These are phyloP conservation scores for Tenrec ecaudatus DNA, from an alignment of 2,113 vertebrate species.

Conservation along the genomic window DNA sequence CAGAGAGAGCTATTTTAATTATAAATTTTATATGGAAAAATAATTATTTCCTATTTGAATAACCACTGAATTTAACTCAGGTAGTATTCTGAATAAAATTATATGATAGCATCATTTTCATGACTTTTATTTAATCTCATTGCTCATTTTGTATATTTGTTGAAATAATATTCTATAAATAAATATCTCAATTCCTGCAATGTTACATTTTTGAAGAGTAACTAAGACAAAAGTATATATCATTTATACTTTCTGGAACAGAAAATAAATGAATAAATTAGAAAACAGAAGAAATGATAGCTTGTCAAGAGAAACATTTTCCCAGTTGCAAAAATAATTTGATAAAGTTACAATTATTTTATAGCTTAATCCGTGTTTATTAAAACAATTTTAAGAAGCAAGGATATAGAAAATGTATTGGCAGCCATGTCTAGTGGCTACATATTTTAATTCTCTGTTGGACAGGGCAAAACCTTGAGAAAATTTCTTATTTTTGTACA, in stretches of 20 bases:
- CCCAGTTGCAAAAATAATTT: no score
- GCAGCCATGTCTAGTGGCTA: no score
- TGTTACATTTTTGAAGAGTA: not conserved
- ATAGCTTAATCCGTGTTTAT: not conserved
- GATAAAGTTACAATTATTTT: constrained; percentile 41
- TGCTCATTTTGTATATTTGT: not conserved
- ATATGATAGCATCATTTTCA: constrained; percentile 3
- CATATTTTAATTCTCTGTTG: no score
- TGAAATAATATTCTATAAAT: constrained; percentile 46
- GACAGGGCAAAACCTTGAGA: no score
- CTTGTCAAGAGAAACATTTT: not conserved
- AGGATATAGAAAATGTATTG: no score
- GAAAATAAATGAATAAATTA: not conserved
- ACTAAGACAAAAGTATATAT: constrained; percentile 47
- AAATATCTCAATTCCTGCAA: not conserved
- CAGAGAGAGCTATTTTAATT: not conserved
- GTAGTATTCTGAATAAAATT: not conserved
- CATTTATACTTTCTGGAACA: constrained; percentile 41
- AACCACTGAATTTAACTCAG: not conserved
- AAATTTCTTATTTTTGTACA: not conserved
- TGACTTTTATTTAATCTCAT: not conserved
- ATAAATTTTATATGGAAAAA: constrained; percentile 5
- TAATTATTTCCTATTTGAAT: not conserved
- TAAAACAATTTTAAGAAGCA: constrained; percentile 44
- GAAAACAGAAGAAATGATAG: constrained; percentile 51